Conservation (phyloP, 2,797 vertebrate species). For the Hypotaenidia philippensis region DNA sequence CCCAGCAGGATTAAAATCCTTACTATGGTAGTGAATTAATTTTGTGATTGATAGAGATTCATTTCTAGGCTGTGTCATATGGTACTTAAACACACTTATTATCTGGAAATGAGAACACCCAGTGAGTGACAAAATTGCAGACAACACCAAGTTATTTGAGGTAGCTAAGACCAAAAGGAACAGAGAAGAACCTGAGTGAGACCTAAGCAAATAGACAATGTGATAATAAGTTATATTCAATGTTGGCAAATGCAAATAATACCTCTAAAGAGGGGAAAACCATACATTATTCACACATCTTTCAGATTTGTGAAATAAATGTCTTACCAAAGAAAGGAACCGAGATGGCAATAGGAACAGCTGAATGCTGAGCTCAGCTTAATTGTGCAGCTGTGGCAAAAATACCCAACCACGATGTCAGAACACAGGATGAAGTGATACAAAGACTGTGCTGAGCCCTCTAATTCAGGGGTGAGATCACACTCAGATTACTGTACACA, state of each 20-base stretch:
- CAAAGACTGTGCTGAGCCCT: slow-evolving; percentile 43
- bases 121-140: background rate
- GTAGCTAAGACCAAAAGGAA: background rate
- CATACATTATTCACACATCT: slow-evolving; percentile 8
- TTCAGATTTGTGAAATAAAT: slow-evolving; percentile 41
- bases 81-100: background rate
- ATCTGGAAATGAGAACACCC: slow-evolving; percentile 10
- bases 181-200: background rate
- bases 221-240: slow-evolving; percentile 33
- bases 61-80: background rate
- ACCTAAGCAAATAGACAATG: background rate
- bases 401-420: background rate
- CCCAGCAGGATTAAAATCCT: background rate
- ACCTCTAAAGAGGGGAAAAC: background rate
- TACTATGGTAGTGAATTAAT: background rate
- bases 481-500: background rate
- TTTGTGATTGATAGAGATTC: background rate
- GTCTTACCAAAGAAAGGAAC: slow-evolving; percentile 27
- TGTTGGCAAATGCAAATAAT: slow-evolving; percentile 38
- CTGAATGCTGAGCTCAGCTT: slow-evolving; percentile 68
- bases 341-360: slow-evolving; percentile 18
- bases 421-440: slow-evolving; percentile 22
- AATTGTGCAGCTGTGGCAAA: slow-evolving; percentile 48
- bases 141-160: background rate
- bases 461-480: slow-evolving; percentile 3